Evolutionary conservation across 2,113 vertebrate genomes (phyloP), one percentile per base, ranked within the genome.

Genomic region (Odobenus rosmarus): DNA sequence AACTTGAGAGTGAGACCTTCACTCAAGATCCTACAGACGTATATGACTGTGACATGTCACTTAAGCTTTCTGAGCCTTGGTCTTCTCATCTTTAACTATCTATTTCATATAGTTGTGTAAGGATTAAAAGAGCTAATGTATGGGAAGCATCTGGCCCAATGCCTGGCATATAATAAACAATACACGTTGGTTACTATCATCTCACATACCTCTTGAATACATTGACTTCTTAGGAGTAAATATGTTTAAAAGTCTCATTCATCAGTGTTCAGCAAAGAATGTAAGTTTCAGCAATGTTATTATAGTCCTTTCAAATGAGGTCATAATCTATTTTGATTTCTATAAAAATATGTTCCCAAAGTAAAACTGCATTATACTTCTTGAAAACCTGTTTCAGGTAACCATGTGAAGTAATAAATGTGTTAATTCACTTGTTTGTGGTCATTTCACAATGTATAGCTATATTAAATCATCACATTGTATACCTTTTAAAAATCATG

Each of bases 81-180:
- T 69, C n/a, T 55, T 74, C 33, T 89, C 92, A 94, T 59, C 51
- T 84, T 92, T 87, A 89, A 76, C 72, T 61, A 69, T 55, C 31
- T 88, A 36, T 55, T 39, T 77, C 31, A 42, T 53, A 83, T 18
- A 15, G 2, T 42, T 59, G 8, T 81, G 7, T n/a, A 21, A n/a
- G 5, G 42, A 76, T 74, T 72, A 64, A 67, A 90, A 87, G 53
- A 33, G 14, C 42, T 95, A 69, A 67, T 36, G 39, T 51, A 53
- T 46, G 11, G 61, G 90, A 96, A 88, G 59, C 39, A 69, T 91
- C 59, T 91, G 15, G n/a, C 36, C n/a, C 18, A 64, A 61, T 55
- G 16, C 33, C 36, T 74, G 21, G 23, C n/a, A 55, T 18, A 57
- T 18, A 64, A 57, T 77, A 82, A 93, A 55, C 16, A 82, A 80